Percentiles rank a stretch among this genome's conserved stretches.
phyloP scores from a whole-genome alignment of 2,797 vertebrate genomes.

The Chanos chanos region DNA sequence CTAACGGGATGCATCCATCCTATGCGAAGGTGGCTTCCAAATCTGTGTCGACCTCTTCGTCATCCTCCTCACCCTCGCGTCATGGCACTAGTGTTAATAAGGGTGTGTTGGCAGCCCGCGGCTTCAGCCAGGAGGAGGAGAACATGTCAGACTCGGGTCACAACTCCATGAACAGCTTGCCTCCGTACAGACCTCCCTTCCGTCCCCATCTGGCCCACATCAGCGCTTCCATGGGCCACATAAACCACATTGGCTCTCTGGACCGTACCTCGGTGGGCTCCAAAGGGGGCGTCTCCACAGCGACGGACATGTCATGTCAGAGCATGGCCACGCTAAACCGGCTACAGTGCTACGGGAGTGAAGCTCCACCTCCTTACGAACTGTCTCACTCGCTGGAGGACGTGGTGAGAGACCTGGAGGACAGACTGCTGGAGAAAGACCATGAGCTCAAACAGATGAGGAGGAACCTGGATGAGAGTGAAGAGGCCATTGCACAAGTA shows the following conservation, averaged over 20 bases:
- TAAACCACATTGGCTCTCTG: conserved; percentile 92
- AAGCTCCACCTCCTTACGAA: conserved; percentile 87
- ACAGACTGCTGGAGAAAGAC: conserved; percentile 85
- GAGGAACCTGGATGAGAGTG: conserved; percentile 85
- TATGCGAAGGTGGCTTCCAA: conserved; percentile 61
- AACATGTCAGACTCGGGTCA: conserved; percentile 84
- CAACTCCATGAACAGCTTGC: conserved; percentile 90
- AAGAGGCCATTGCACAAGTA: conserved; percentile 88
- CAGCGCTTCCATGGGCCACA: conserved; percentile 94
- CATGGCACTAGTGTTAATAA: conserved; percentile 46
- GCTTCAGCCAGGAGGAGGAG: conserved; percentile 81
- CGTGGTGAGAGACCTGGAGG: conserved; percentile 84
- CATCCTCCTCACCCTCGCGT: conserved; percentile 74
- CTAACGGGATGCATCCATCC: conserved; percentile 69
- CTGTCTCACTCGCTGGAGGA: conserved; percentile 88
- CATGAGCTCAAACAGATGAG: conserved; percentile 87
- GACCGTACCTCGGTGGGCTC: conserved; percentile 73
- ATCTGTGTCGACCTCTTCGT: conserved; percentile 82
- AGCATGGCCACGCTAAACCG: conserved; percentile 84
- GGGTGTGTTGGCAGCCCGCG: conserved; percentile 62
- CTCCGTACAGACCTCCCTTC: conserved; percentile 81
- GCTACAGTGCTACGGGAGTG: conserved; percentile 74
- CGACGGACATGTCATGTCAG: conserved; percentile 76
- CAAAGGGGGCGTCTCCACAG: conserved; percentile 64
- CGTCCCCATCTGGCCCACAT: conserved; percentile 83